phyloP scores from a whole-genome alignment of 2,888 invertebrate species.

The Schizaphis graminum region DNA sequence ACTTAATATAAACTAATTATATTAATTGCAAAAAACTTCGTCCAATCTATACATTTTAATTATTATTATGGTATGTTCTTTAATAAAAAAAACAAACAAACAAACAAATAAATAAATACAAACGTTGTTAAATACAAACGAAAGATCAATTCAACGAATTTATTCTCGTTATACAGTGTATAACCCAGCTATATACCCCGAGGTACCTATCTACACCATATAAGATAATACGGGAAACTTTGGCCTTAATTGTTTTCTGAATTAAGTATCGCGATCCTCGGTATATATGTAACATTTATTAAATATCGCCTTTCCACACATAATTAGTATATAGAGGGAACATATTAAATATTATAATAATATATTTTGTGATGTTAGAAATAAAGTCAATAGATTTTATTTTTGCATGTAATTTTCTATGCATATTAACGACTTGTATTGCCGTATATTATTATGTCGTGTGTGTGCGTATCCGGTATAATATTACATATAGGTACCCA shows the following conservation, averaged over 20 bases:
- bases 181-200: neutral
- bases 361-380: neutral
- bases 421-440: neutral
- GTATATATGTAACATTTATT: neutral
- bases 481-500: neutral
- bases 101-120: neutral
- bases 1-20: too few relatives aligned
- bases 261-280: neutral
- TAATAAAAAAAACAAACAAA: too few relatives aligned
- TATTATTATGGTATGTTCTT: neutral
- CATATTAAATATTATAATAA: neutral
- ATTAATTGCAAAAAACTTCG: neutral
- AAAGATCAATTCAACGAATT: neutral
- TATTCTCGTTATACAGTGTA: neutral
- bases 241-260: neutral
- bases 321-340: neutral
- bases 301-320: neutral
- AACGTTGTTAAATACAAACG: neutral
- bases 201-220: neutral
- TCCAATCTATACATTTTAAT: neutral
- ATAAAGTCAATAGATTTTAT: neutral
- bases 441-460: neutral
- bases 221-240: neutral
- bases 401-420: neutral
- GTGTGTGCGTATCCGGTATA: neutral